Percentiles rank a stretch among this genome's conserved stretches.
phyloP scores from a whole-genome alignment of 2,113 vertebrate species.

The Cheilinus undulatus region DNA sequence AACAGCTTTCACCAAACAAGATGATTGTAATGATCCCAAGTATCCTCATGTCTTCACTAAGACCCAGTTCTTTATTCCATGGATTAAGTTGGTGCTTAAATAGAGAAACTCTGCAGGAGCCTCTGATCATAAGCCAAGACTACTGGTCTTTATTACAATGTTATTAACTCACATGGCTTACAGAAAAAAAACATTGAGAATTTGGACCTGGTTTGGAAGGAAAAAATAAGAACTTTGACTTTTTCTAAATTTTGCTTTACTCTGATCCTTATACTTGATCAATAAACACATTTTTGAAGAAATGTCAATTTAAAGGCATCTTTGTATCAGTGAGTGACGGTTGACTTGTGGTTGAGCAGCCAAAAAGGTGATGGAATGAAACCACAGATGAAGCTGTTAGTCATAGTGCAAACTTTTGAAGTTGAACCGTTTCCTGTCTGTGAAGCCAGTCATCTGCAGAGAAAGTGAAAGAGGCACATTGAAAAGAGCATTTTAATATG shows the following conservation, averaged over 20 bases:
- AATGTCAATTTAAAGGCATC: neutral
- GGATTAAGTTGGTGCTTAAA: conserved; percentile 63
- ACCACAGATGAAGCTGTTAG: conserved; percentile 66
- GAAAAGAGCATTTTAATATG: no score
- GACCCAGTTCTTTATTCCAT: conserved; percentile 58
- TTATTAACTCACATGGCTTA: no score
- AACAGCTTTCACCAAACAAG: accelerated
- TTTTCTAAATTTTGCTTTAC: no score
- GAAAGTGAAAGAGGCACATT: conserved; percentile 31
- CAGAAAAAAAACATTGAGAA: no score
- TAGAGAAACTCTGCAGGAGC: conserved; percentile 7
- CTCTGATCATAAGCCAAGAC: neutral
- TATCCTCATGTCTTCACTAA: conserved; percentile 70
- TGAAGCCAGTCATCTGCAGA: conserved; percentile 90
- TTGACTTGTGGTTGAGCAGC: neutral
- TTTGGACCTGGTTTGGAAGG: no score
- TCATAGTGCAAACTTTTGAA: conserved; percentile 95
- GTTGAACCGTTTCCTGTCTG: conserved; percentile 92
- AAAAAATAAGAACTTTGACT: no score
- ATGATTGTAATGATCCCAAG: conserved; percentile 33
- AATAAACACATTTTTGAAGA: neutral
- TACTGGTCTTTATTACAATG: no score
- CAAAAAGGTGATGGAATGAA: neutral
- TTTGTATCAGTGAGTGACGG: neutral
- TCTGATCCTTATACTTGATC: neutral